phyloP scores from a whole-genome alignment of 2,113 vertebrate species.

The Numenius arquata region DNA sequence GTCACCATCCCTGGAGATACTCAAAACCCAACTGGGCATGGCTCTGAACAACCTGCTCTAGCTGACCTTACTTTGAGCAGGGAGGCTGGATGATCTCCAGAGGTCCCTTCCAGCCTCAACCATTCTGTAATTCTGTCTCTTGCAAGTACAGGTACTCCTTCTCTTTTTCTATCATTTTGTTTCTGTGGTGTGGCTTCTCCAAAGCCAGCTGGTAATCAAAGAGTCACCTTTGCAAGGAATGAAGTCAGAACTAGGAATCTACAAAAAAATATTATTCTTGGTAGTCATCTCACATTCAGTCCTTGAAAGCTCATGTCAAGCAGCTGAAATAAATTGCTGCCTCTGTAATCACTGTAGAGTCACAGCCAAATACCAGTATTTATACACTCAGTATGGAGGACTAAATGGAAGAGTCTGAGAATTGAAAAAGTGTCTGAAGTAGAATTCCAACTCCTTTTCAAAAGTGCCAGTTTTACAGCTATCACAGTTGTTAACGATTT shows the following conservation, averaged over 20 bases:
- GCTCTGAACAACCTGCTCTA: neutral
- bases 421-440: slow-evolving; percentile 61
- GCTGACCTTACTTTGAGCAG: neutral
- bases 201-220: slow-evolving; percentile 42
- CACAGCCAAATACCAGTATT: slow-evolving; percentile 35
- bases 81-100: neutral
- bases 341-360: slow-evolving; percentile 32
- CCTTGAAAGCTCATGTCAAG: slow-evolving; percentile 42
- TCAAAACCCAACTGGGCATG: neutral
- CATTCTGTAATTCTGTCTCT: neutral
- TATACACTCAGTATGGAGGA: slow-evolving; percentile 40
- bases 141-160: neutral
- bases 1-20: neutral
- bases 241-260: slow-evolving; percentile 49
- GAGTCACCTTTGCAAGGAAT: slow-evolving; percentile 40
- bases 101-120: neutral
- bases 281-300: slow-evolving; percentile 39
- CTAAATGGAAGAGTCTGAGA: slow-evolving; percentile 33
- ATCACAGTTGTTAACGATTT: neutral
- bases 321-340: slow-evolving; percentile 27
- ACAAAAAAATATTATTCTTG: slow-evolving; percentile 17
- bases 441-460: neutral
- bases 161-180: neutral
- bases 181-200: slow-evolving; percentile 53
- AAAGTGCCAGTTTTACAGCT: neutral